A percentile compares a stretch with the other conserved stretches of the same genome.
Conservation (phyloP, 1,140 invertebrate genomes). For the Trachymyrmex septentrionalis region DNA sequence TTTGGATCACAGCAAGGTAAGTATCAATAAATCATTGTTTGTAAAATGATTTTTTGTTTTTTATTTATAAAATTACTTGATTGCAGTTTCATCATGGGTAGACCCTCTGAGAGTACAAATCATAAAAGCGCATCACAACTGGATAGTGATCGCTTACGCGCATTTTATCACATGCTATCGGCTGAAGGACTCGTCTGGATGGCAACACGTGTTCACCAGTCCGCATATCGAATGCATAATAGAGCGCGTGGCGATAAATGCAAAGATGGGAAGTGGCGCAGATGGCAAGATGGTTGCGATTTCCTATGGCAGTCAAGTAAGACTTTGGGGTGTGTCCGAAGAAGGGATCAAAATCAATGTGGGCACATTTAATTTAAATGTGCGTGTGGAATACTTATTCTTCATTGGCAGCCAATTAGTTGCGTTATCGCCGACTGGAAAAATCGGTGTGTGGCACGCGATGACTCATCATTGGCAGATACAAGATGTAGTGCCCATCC, state of each 20-base stretch:
- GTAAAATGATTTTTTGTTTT: neutral
- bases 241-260: conserved; percentile 97
- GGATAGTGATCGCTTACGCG: conserved; percentile 98
- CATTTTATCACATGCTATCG: conserved; percentile 98
- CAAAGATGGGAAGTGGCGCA: conserved; percentile 92
- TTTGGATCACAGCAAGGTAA: conserved; percentile 89
- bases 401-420: conserved; percentile 99
- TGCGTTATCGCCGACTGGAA: conserved; percentile 96
- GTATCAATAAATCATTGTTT: neutral
- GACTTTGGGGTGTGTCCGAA: conserved; percentile 96
- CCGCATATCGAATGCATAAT: conserved; percentile 96
- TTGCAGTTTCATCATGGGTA: conserved; percentile 90
- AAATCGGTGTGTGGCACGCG: conserved; percentile 99
- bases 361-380: conserved; percentile 96
- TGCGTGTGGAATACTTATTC: conserved; percentile 97
- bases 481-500: conserved; percentile 97
- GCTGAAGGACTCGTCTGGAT: conserved; percentile 97
- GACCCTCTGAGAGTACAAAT: conserved; percentile 96
- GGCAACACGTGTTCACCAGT: conserved; percentile 98
- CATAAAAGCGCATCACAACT: conserved; percentile 98
- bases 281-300: conserved; percentile 96
- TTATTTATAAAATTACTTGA: conserved; percentile 37
- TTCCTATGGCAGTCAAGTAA: conserved; percentile 93
- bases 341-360: conserved; percentile 92
- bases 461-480: conserved; percentile 99